Conservation (phyloP, 2,797 vertebrate genomes). For the Thunnus albacares region DNA sequence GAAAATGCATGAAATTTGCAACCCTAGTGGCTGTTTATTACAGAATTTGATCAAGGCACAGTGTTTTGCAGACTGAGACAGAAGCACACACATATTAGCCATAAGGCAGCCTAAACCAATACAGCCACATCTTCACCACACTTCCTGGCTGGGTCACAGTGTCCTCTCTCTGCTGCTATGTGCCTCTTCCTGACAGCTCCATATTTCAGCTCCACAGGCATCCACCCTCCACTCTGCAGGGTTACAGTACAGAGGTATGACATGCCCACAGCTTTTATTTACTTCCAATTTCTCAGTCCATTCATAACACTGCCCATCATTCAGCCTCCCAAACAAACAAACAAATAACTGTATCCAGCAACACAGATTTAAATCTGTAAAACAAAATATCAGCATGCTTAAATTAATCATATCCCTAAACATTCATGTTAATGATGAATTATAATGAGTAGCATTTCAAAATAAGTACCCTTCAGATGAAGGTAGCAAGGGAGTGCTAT, state of each 20-base stretch:
- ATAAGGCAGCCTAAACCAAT: conserved; percentile 27
- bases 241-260: conserved; percentile 46
- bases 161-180: conserved; percentile 65
- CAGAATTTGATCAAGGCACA: conserved; percentile 16
- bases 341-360: neutral
- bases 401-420: neutral
- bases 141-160: conserved; percentile 63
- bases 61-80: conserved; percentile 28
- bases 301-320: conserved; percentile 50
- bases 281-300: conserved; percentile 53
- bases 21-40: conserved; percentile 7
- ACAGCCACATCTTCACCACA: conserved; percentile 21
- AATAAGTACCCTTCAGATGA: neutral
- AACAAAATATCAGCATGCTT: conserved; percentile 3
- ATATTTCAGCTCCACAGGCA: conserved; percentile 76
- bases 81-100: conserved; percentile 13
- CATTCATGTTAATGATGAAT: neutral
- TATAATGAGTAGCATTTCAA: neutral
- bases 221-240: conserved; percentile 58
- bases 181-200: conserved; percentile 71
- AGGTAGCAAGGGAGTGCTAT: neutral
- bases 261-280: conserved; percentile 63
- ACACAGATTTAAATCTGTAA: neutral
- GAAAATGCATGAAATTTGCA: too few relatives aligned
- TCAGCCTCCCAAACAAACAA: conserved; percentile 21